Percentiles rank a stretch among this genome's conserved stretches.
These are phyloP conservation scores for Micrasema longulum DNA, from an alignment of 1,140 invertebrate genomes.

Conservation along the genomic window DNA sequence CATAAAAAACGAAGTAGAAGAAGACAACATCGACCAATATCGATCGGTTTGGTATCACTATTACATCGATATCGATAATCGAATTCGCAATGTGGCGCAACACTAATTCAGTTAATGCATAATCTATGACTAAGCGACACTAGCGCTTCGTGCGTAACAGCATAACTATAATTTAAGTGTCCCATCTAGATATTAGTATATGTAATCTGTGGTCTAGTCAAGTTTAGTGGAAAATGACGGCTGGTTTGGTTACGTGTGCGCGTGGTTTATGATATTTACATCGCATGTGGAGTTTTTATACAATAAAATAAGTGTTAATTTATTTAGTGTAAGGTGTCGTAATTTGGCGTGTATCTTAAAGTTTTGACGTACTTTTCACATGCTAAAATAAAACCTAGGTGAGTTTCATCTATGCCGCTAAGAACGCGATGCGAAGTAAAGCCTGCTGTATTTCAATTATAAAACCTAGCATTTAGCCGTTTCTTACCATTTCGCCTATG, in stretches of 20 bases:
- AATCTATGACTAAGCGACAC: too few species aligned
- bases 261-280: conserved; percentile 72
- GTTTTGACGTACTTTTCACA: conserved; percentile 36
- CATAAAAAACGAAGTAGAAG: too few species aligned
- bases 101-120: too few species aligned
- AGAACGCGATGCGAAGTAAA: conserved; percentile 9
- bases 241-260: conserved; percentile 69
- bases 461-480: background rate
- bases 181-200: too few species aligned
- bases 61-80: too few species aligned
- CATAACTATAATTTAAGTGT: too few species aligned
- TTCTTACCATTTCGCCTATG: background rate
- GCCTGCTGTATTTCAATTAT: background rate
- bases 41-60: too few species aligned
- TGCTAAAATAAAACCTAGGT: conserved; percentile 41
- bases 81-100: too few species aligned
- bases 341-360: conserved; percentile 31
- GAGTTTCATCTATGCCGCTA: conserved; percentile 35
- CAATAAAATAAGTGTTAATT: conserved; percentile 45
- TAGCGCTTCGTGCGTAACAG: too few species aligned
- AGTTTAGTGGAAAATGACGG: conserved; percentile 71
- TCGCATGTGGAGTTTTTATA: conserved; percentile 36
- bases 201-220: conserved; percentile 59
- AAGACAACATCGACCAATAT: too few species aligned
- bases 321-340: conserved; percentile 44